Conservation (phyloP, 2,797 vertebrate species). For the Liasis olivaceus region DNA sequence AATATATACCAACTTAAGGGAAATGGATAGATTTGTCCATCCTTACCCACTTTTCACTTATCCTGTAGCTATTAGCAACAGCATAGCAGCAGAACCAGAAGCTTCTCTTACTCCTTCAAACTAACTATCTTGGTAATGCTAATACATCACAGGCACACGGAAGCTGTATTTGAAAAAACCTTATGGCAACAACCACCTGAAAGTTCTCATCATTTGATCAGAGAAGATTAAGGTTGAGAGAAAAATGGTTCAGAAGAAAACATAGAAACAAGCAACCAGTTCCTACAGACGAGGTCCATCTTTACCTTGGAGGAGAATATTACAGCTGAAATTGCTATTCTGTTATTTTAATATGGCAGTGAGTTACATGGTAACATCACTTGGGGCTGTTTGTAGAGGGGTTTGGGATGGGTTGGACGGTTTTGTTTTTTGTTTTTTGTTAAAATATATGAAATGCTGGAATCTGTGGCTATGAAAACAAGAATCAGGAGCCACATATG, state of each 20-base stretch:
- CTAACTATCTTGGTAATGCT: background rate
- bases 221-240: background rate
- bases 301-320: background rate
- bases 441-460: background rate
- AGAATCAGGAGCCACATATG: background rate
- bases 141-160: background rate
- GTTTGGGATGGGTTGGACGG: background rate
- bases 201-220: background rate
- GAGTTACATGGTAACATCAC: background rate
- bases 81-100: background rate
- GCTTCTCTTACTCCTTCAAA: background rate
- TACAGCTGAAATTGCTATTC: background rate
- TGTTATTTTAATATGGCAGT: background rate
- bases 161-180: background rate
- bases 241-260: background rate
- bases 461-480: background rate
- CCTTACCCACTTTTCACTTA: background rate
- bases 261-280: background rate
- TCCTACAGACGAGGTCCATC: background rate
- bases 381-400: background rate
- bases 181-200: background rate
- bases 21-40: background rate
- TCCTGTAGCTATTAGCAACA: background rate
- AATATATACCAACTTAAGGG: no score
- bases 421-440: background rate